Evolutionary conservation across 2,113 vertebrate genomes (phyloP).

Genomic region (Grallaria varia): DNA sequence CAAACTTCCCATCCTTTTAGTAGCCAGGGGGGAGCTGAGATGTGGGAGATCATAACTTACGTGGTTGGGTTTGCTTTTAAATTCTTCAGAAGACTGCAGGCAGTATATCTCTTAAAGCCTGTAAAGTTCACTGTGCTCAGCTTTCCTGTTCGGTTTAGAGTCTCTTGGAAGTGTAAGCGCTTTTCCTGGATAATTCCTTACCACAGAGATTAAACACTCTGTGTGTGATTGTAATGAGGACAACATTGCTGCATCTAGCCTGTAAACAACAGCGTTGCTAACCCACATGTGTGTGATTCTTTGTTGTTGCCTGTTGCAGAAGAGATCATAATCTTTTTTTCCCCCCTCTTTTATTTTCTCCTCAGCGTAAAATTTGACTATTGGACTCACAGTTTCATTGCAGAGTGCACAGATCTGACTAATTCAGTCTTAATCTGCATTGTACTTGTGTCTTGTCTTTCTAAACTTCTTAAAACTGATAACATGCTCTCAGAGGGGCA

Average conservation of each 20-base stretch:
- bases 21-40: neutral
- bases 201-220: neutral
- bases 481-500: neutral
- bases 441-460: neutral
- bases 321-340: neutral
- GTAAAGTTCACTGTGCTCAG: neutral
- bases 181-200: neutral
- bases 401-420: neutral
- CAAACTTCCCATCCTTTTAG: neutral
- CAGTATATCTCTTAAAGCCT: neutral
- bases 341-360: neutral
- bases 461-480: neutral
- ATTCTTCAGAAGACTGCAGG: neutral
- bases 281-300: rapidly evolving
- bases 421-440: neutral
- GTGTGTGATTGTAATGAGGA: neutral
- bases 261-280: neutral
- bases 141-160: neutral
- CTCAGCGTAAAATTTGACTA: neutral
- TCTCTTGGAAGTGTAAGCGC: neutral
- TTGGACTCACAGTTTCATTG: neutral
- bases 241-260: neutral
- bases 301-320: neutral
- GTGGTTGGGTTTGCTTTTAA: neutral
- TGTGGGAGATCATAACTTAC: neutral